Evolutionary conservation across 2,888 invertebrate genomes (phyloP), one percentile per base, ranked within the genome.

Genomic region (Rhimphoctona megacephalus): DNA sequence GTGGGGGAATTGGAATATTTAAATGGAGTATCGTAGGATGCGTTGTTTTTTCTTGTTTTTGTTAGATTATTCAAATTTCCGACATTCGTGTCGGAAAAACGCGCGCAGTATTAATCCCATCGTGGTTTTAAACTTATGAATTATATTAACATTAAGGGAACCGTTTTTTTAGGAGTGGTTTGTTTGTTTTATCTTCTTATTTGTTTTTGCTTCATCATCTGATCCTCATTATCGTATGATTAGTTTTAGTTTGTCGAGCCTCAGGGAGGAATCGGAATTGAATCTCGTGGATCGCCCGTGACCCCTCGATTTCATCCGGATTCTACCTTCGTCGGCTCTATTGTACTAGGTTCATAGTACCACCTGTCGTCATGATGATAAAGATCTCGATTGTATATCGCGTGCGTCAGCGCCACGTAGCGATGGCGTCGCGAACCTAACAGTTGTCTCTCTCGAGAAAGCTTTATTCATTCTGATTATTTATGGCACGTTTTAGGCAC

Each of bases 401-500:
- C 61, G 46, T 70, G n/a, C 49, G 76, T 52, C 17, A 8, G 25
- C 49, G 33, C 69, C 74, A 64, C 70, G 61, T 74, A 25, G 76
- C 83, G 69, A 76, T 66, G 54, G 72, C 87, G 73, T 83, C 73
- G 30, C 81, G 70, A 49, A 46, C 30, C 43, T 69, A 76, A 79
- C 33, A 33, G 43, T 57, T 39, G 57, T 82, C 70, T 67, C 69
- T 70, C n/a, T 83, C 88, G 86, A 72, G 72, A 6, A 54, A 66
- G 79, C 84, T 82, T 69, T 39, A 78, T 78, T 87, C 64, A 19
- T 77, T 78, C 70, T 77, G 49, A 70, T 70, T 79, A 89, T 73
- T 93, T 94, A 94, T 94, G 93, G 93, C 93, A 94, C 93, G 93
- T 92, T 89, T 92, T 90, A 89, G 92, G 91, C 90, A 88, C 88